A percentile compares a stretch with the other conserved stretches of the same genome.
These are phyloP conservation scores for Prolemur simus DNA, from an alignment of 2,113 vertebrate species.

Conservation along the genomic window DNA sequence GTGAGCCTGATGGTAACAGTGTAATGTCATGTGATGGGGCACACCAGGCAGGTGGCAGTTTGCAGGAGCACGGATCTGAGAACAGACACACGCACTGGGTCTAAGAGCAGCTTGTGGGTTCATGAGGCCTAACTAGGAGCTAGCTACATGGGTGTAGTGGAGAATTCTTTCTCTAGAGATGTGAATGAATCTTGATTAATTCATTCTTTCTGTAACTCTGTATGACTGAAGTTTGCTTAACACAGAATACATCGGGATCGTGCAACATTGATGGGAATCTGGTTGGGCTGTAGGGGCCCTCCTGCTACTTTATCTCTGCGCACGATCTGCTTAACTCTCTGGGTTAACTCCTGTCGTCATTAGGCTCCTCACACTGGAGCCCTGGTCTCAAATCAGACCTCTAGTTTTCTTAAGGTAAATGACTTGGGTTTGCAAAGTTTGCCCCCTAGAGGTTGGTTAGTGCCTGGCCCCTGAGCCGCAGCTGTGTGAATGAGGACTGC, in stretches of 20 bases:
- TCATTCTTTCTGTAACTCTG: neutral
- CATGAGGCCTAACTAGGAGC: neutral
- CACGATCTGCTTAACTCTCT: neutral
- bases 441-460: conserved; percentile 31
- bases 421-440: conserved; percentile 43
- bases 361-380: neutral
- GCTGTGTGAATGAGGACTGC: neutral
- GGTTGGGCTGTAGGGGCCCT: neutral
- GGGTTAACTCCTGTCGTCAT: neutral
- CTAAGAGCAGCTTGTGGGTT: neutral
- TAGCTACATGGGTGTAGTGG: neutral
- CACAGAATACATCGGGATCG: neutral
- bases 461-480: neutral
- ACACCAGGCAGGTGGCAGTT: neutral
- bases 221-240: neutral
- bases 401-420: neutral
- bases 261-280: neutral
- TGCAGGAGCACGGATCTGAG: neutral
- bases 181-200: neutral
- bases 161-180: neutral
- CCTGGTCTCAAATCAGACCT: neutral
- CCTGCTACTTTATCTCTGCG: neutral
- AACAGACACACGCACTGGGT: neutral
- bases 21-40: neutral
- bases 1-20: neutral